Evolutionary conservation across 2,888 invertebrate genomes (phyloP).

Genomic region (Tachina grossa): DNA sequence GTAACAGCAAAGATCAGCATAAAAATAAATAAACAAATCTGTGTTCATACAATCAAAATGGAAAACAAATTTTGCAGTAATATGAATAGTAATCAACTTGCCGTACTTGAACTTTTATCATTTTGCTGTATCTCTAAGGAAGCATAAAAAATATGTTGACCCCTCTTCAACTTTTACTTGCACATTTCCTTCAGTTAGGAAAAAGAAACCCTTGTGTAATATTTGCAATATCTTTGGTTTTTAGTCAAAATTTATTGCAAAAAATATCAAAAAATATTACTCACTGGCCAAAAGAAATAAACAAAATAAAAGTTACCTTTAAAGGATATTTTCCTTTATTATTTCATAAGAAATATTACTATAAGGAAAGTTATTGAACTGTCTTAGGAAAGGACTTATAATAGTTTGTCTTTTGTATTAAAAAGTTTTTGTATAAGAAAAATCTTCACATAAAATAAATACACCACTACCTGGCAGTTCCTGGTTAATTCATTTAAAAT

Average conservation of each 20-base stretch:
- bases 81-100: conserved; percentile 51
- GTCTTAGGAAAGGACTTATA: conserved; percentile 58
- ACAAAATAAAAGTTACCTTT: conserved; percentile 53
- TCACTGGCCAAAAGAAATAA: conserved; percentile 2
- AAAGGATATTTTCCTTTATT: conserved; percentile 60
- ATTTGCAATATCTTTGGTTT: conserved; percentile 65
- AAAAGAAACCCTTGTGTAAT: conserved; percentile 63
- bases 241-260: conserved; percentile 51
- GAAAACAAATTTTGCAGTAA: conserved; percentile 39
- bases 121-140: conserved; percentile 61
- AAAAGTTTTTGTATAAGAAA: conserved; percentile 20
- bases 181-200: conserved; percentile 9
- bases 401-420: conserved; percentile 24
- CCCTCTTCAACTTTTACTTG: conserved; percentile 44
- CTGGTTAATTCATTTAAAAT: too few relatives aligned
- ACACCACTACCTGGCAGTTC: background rate
- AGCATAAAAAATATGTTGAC: conserved; percentile 66
- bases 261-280: conserved; percentile 66
- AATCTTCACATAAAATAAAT: conserved; percentile 1
- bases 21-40: conserved; percentile 66
- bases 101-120: background rate
- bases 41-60: conserved; percentile 44
- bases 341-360: conserved; percentile 73
- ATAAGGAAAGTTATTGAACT: conserved; percentile 76
- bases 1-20: conserved; percentile 60